phyloP scores from a whole-genome alignment of 2,113 vertebrate species.

The Hylia prasina region DNA sequence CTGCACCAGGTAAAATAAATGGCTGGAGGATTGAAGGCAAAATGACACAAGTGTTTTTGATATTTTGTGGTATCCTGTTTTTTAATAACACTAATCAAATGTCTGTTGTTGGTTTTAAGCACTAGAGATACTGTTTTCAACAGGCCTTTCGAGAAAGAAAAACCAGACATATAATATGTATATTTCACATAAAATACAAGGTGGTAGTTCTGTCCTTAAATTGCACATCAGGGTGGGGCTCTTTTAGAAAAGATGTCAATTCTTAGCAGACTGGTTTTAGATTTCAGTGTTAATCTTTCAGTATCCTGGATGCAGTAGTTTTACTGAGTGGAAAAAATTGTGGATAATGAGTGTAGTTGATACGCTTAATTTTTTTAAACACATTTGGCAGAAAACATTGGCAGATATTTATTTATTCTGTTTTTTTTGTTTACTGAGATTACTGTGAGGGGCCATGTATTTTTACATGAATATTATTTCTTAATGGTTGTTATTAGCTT shows the following conservation, averaged over 20 bases:
- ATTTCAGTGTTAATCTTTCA: conserved; percentile 35
- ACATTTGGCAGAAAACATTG: not conserved
- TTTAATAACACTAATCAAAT: conserved; percentile 68
- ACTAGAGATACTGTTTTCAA: conserved; percentile 46
- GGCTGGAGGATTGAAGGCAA: conserved; percentile 52
- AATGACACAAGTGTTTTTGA: conserved; percentile 9
- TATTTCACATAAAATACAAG: not conserved
- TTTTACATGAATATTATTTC: not conserved
- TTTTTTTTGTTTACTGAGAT: not conserved
- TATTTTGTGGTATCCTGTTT: conserved; percentile 20
- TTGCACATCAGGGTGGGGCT: not conserved
- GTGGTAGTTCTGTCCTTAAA: not conserved
- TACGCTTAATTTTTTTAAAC: not conserved
- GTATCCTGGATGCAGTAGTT: not conserved
- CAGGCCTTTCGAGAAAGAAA: not conserved
- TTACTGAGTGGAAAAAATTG: not conserved
- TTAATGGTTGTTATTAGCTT: not conserved
- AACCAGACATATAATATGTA: not conserved
- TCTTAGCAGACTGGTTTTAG: conserved; percentile 49
- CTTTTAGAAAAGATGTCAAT: conserved; percentile 4
- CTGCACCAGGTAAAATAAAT: conserved; percentile 51
- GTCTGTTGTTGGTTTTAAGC: conserved; percentile 50
- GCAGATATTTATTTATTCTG: not conserved
- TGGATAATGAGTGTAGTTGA: not conserved
- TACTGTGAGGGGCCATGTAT: not conserved